Evolutionary conservation across 2,113 vertebrate genomes (phyloP).

Genomic region (Syngnathus floridae): DNA sequence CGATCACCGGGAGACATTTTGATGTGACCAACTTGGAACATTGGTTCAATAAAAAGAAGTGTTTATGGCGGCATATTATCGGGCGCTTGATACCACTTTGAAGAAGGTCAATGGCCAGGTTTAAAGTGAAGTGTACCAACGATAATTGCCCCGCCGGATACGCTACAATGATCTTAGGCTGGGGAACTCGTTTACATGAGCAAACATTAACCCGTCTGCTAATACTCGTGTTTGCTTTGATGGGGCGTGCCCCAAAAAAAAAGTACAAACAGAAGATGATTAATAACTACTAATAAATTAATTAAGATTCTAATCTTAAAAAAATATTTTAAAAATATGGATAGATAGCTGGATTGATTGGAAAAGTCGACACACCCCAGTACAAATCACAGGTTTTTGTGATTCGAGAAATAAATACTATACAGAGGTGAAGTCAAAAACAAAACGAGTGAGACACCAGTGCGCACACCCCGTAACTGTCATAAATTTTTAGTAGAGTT

Average conservation of each 20-base stretch:
- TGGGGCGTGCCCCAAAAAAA: neutral
- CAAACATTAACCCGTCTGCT: constrained; percentile 51
- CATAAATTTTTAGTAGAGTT: no score
- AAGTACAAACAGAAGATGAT: neutral
- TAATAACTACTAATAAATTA: neutral
- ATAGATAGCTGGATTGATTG: no score
- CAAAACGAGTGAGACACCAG: no score
- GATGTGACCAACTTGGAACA: constrained; percentile 31
- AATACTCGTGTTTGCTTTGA: constrained; percentile 15
- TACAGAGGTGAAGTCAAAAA: no score
- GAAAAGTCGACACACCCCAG: no score
- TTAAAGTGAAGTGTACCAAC: constrained; percentile 40
- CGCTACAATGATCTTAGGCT: constrained; percentile 37
- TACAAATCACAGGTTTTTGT: no score
- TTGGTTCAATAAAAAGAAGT: constrained; percentile 52
- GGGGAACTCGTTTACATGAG: constrained; percentile 43
- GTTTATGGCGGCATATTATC: constrained; percentile 57
- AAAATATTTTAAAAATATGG: no score
- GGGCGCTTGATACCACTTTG: constrained; percentile 56
- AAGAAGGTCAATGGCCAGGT: constrained; percentile 58
- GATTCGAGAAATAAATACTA: no score
- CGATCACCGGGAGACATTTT: constrained; percentile 14
- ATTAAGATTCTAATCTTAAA: no score
- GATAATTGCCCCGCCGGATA: constrained; percentile 44
- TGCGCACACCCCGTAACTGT: no score